Evolutionary conservation across 2,888 invertebrate genomes (phyloP).

Genomic region (Zeuzera pyrina): DNA sequence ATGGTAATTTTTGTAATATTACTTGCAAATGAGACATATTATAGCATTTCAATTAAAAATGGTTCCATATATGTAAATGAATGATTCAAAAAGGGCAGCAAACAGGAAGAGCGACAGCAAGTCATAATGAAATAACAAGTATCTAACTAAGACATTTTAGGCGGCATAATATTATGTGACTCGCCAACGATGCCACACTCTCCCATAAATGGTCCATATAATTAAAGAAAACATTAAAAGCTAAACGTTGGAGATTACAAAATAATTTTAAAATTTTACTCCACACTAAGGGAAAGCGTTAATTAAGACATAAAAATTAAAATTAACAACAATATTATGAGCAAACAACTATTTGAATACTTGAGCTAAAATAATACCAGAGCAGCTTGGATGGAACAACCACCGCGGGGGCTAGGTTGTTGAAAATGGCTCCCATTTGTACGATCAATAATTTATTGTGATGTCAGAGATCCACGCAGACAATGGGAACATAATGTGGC

Average conservation of each 20-base stretch:
- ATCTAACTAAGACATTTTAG: no score
- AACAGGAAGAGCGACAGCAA: no score
- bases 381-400: slow-evolving; percentile 64
- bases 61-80: no score
- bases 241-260: slow-evolving; percentile 55
- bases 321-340: slow-evolving; percentile 67
- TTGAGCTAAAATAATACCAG: slow-evolving; percentile 67
- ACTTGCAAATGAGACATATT: no score
- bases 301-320: slow-evolving; percentile 18
- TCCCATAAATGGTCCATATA: slow-evolving; percentile 32
- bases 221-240: slow-evolving; percentile 37
- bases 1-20: no score
- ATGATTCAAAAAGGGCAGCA: no score
- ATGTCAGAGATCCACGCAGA: slow-evolving; percentile 58
- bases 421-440: slow-evolving; percentile 64
- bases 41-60: no score
- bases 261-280: slow-evolving; percentile 49
- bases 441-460: slow-evolving; percentile 64
- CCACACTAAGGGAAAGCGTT: slow-evolving; percentile 25
- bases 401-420: slow-evolving; percentile 38
- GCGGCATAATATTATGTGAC: no score
- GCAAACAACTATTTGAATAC: slow-evolving; percentile 65
- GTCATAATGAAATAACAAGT: no score
- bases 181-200: slow-evolving; percentile 26
- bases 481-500: slow-evolving; percentile 45